Percentiles rank a stretch among this genome's conserved stretches.
Conservation (phyloP, 2,113 vertebrate genomes). For the Meleagris gallopavo region DNA sequence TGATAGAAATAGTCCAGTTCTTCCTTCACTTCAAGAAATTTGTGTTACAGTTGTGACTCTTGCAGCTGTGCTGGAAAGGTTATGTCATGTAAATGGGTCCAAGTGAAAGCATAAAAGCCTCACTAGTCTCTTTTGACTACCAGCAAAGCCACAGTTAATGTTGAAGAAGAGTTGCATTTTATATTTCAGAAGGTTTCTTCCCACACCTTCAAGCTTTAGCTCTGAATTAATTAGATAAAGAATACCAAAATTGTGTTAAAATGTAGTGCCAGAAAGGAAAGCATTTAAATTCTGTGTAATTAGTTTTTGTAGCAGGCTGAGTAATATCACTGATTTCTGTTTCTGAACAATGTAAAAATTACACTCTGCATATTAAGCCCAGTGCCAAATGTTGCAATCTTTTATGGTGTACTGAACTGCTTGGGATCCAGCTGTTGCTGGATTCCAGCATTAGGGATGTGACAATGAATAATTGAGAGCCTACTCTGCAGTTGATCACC, state of each 20-base stretch:
- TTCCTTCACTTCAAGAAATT: not conserved
- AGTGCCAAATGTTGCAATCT: not conserved
- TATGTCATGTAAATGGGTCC: not conserved
- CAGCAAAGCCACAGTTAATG: not conserved
- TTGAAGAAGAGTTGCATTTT: not conserved
- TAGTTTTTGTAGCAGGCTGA: not conserved
- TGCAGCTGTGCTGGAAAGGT: not conserved
- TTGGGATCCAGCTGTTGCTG: not conserved
- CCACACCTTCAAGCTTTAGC: not conserved
- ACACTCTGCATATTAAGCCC: not conserved
- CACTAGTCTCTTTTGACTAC: not conserved
- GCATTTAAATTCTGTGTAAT: not conserved
- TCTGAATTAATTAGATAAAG: not conserved
- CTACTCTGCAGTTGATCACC: not conserved
- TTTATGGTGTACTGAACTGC: not conserved
- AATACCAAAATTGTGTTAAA: not conserved
- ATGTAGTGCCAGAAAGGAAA: not conserved
- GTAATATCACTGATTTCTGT: not conserved
- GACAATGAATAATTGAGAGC: not conserved
- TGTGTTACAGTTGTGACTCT: not conserved
- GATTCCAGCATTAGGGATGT: not conserved
- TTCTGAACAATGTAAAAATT: not conserved
- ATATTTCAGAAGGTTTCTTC: not conserved
- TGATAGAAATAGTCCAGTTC: not conserved
- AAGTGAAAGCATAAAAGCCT: not conserved